A percentile compares a stretch with the other conserved stretches of the same genome.
Conservation (phyloP, 2,888 invertebrate genomes). For the Phalangium opilio region DNA sequence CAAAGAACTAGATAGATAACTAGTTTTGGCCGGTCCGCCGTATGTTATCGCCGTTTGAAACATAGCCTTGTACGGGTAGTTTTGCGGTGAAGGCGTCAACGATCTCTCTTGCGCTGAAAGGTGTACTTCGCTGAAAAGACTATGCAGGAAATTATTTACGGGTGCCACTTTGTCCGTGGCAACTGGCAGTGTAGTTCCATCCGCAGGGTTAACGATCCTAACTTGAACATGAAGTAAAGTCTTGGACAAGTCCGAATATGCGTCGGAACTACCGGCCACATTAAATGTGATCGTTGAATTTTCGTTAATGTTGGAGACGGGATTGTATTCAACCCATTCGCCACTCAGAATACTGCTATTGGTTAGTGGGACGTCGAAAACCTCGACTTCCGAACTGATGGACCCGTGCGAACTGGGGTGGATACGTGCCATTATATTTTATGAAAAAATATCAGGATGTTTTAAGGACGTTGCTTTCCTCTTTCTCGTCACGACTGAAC, state of each 20-base stretch:
- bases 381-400: constrained; percentile 8
- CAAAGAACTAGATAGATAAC: too few species aligned
- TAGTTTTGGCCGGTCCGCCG: too few species aligned
- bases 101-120: neutral
- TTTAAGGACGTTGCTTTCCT: too few species aligned
- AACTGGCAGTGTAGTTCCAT: neutral
- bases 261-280: constrained; percentile 7
- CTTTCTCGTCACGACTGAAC: neutral
- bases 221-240: constrained; percentile 6
- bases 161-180: neutral
- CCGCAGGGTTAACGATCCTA: constrained; percentile 5
- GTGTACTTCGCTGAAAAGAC: constrained; percentile 8
- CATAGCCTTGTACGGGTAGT: too few species aligned
- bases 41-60: too few species aligned
- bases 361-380: constrained; percentile 8
- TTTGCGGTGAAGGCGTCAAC: too few species aligned
- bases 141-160: constrained; percentile 5
- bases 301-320: constrained; percentile 9
- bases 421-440: too few species aligned
- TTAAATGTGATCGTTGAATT: constrained; percentile 8
- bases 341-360: constrained; percentile 6
- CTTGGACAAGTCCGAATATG: constrained; percentile 4
- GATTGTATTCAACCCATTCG: constrained; percentile 9
- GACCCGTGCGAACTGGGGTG: neutral
- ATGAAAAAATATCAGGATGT: too few species aligned